phyloP scores from a whole-genome alignment of 2,888 invertebrate genomes.

The Seira sanloemensis region DNA sequence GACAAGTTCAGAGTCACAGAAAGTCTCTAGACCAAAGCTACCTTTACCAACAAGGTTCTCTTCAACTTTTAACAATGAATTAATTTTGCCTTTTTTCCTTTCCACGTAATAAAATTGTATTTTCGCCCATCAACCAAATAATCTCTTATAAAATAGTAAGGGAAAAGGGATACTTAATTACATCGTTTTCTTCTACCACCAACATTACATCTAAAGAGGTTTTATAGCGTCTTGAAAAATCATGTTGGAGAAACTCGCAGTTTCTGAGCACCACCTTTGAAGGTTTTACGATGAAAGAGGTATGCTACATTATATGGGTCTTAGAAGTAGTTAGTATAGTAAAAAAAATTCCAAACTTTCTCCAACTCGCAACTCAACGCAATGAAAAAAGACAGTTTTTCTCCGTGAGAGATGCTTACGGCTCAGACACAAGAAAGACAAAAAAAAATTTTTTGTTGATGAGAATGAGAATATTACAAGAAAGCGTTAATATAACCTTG shows the following conservation, averaged over 20 bases:
- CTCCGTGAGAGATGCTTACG: too few relatives aligned
- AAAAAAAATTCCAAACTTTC: too few relatives aligned
- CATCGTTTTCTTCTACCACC: slow-evolving; percentile 30
- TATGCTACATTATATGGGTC: neutral
- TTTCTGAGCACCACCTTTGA: neutral
- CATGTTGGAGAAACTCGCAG: neutral
- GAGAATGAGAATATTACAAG: neutral
- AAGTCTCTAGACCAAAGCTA: neutral
- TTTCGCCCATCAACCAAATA: slow-evolving; percentile 32
- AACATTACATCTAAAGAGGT: too few relatives aligned
- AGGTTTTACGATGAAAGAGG: neutral
- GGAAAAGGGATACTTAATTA: slow-evolving; percentile 43
- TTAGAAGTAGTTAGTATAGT: too few relatives aligned
- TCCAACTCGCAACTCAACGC: too few relatives aligned
- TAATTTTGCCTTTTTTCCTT: slow-evolving; percentile 10
- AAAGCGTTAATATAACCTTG: neutral
- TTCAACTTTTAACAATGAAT: neutral
- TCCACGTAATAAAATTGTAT: slow-evolving; percentile 27
- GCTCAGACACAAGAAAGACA: too few relatives aligned
- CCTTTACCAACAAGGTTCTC: neutral
- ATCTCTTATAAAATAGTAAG: slow-evolving; percentile 32
- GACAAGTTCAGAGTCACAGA: neutral
- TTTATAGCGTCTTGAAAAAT: neutral
- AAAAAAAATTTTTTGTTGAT: too few relatives aligned
- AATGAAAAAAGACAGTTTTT: too few relatives aligned